These are phyloP conservation scores for Nephila pilipes DNA, from an alignment of 1,140 invertebrate genomes.

Conservation along the genomic window DNA sequence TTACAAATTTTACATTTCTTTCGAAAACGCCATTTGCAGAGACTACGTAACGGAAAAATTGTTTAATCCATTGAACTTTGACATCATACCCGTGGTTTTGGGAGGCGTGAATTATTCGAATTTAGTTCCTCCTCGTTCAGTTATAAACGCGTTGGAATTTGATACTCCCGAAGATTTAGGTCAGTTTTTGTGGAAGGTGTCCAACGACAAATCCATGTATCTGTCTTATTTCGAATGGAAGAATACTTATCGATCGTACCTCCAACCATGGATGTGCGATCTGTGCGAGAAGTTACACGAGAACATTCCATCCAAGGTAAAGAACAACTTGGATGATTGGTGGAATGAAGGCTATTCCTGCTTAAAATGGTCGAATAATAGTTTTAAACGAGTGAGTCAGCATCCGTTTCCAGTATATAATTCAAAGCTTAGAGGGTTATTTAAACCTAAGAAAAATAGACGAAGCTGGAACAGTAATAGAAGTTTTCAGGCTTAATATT, in stretches of 20 bases:
- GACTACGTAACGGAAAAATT: conserved; percentile 83
- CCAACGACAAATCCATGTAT: conserved; percentile 42
- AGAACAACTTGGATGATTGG: conserved; percentile 80
- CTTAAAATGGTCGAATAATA: conserved; percentile 56
- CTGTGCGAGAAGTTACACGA: conserved; percentile 81
- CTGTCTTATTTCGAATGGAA: conserved; percentile 75
- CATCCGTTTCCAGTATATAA: conserved; percentile 58
- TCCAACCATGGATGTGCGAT: conserved; percentile 79
- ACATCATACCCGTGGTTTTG: conserved; percentile 81
- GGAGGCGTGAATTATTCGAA: conserved; percentile 80
- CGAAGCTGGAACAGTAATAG: too few species aligned
- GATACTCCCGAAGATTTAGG: conserved; percentile 73
- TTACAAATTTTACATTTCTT: conserved; percentile 82
- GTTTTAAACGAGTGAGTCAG: conserved; percentile 5
- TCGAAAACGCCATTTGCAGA: conserved; percentile 82
- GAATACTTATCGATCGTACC: conserved; percentile 14
- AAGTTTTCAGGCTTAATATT: too few species aligned
- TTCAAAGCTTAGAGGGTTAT: not conserved
- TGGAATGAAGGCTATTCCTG: conserved; percentile 70
- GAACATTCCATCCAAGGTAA: conserved; percentile 79
- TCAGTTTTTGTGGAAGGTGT: conserved; percentile 46
- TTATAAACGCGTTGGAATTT: conserved; percentile 78
- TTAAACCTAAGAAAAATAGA: too few species aligned
- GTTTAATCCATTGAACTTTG: conserved; percentile 78
- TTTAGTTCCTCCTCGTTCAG: conserved; percentile 76